A percentile compares a stretch with the other conserved stretches of the same genome.
phyloP scores from a whole-genome alignment of 92 coral and sea anemone species.

The Epizoanthus scotinus region DNA sequence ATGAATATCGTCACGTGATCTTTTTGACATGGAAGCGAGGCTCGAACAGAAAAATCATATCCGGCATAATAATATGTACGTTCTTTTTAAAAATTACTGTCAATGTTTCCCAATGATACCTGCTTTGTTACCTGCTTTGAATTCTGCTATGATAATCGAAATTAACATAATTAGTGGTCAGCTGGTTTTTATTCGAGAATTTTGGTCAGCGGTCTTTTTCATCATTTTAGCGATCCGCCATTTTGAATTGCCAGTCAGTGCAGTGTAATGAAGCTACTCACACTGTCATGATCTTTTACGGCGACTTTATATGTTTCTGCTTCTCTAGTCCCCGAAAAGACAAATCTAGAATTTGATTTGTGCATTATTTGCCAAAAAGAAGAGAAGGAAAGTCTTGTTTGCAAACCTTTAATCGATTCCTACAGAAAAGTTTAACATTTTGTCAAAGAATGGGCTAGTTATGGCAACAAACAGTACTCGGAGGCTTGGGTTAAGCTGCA shows the following conservation, averaged over 20 bases:
- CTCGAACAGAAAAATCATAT: no score
- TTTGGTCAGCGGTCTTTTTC: constrained; percentile 53
- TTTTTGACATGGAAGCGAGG: constrained; percentile 39
- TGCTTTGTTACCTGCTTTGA: constrained; percentile 6
- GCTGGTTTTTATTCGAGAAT: constrained; percentile 17
- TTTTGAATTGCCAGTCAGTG: constrained; percentile 44
- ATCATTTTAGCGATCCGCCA: constrained; percentile 42
- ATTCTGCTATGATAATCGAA: neutral
- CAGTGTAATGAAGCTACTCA: constrained; percentile 10
- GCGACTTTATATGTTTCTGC: constrained; percentile 21
- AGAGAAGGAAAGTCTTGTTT: constrained; percentile 48
- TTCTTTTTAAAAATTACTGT: no score
- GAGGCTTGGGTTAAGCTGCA: constrained; percentile 51
- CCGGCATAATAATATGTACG: no score
- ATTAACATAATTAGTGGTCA: constrained; percentile 26
- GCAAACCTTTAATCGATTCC: constrained; percentile 34
- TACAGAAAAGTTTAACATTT: constrained; percentile 34
- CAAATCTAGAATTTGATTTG: constrained; percentile 31
- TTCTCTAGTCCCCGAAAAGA: constrained; percentile 5
- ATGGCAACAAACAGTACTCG: constrained; percentile 39
- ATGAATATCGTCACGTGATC: constrained; percentile 19
- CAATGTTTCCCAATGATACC: no score
- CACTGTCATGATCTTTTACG: constrained; percentile 5
- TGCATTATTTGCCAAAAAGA: constrained; percentile 54
- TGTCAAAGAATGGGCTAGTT: constrained; percentile 46